phyloP scores from a whole-genome alignment of 2,797 vertebrate genomes.

The Mycteria americana region DNA sequence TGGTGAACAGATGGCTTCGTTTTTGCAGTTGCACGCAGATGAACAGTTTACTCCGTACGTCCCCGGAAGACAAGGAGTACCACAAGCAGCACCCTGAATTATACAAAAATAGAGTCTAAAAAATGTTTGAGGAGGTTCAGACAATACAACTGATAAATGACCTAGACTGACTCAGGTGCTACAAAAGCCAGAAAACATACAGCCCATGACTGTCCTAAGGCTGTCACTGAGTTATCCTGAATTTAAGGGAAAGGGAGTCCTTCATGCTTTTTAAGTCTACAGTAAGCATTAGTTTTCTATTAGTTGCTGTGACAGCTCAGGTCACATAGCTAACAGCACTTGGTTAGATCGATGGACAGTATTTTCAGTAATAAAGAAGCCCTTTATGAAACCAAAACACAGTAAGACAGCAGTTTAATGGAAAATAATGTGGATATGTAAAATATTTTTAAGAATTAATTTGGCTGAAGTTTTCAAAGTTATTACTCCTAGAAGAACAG shows the following conservation, averaged over 20 bases:
- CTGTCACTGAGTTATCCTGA: neutral
- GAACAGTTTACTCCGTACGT: conserved; percentile 90
- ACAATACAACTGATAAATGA: neutral
- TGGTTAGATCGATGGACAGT: neutral
- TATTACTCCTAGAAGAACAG: neutral
- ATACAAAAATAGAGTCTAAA: neutral
- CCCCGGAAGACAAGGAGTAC: conserved; percentile 80
- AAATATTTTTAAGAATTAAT: neutral
- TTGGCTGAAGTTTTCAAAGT: neutral
- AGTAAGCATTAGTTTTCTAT: neutral
- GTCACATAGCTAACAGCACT: neutral
- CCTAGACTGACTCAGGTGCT: neutral
- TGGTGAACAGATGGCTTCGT: conserved; percentile 86
- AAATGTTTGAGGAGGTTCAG: neutral
- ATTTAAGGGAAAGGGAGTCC: neutral
- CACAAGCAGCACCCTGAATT: conserved; percentile 84
- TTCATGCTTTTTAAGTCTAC: neutral
- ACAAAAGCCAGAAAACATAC: neutral
- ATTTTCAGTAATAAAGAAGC: neutral
- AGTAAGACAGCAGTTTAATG: neutral
- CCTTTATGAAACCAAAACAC: neutral
- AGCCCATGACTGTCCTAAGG: neutral
- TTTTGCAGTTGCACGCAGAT: conserved; percentile 88
- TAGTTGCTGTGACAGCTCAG: neutral
- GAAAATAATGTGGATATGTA: neutral